Conservation (phyloP, 2,797 vertebrate species). For the Sebastes hubbsi region DNA sequence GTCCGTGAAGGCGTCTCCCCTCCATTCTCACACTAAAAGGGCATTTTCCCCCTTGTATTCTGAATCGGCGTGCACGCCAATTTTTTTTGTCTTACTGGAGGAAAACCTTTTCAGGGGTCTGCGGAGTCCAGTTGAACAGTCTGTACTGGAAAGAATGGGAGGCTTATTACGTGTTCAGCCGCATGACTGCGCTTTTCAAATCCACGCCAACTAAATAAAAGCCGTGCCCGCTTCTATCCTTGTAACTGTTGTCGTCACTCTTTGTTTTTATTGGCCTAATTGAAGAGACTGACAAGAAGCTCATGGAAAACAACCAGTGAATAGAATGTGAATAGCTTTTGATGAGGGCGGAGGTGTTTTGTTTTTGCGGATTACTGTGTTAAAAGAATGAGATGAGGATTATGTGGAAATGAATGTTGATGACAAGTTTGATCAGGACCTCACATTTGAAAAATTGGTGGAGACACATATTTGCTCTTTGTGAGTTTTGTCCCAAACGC, state of each 20-base stretch:
- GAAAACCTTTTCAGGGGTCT: constrained; percentile 60
- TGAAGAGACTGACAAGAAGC: constrained; percentile 48
- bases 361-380: constrained; percentile 38
- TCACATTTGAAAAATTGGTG: not conserved
- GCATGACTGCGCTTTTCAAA: constrained; percentile 89
- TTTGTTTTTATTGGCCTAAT: constrained; percentile 70
- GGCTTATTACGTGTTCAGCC: constrained; percentile 84
- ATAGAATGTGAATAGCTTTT: constrained; percentile 35
- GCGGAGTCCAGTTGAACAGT: constrained; percentile 55
- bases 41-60: constrained; percentile 80
- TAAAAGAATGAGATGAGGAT: constrained; percentile 21
- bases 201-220: constrained; percentile 80
- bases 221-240: constrained; percentile 23
- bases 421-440: constrained; percentile 27
- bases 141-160: constrained; percentile 74
- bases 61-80: constrained; percentile 71
- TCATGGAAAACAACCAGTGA: constrained; percentile 36
- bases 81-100: constrained; percentile 72
- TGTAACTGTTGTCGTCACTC: constrained; percentile 43
- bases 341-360: constrained; percentile 57
- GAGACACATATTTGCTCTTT: constrained; percentile 5
- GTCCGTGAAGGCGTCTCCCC: constrained; percentile 96
- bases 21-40: constrained; percentile 89
- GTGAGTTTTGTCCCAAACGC: not conserved
- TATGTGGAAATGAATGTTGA: constrained; percentile 19